Conservation (phyloP, 2,888 invertebrate genomes). For the Sclerodermus sp. region DNA sequence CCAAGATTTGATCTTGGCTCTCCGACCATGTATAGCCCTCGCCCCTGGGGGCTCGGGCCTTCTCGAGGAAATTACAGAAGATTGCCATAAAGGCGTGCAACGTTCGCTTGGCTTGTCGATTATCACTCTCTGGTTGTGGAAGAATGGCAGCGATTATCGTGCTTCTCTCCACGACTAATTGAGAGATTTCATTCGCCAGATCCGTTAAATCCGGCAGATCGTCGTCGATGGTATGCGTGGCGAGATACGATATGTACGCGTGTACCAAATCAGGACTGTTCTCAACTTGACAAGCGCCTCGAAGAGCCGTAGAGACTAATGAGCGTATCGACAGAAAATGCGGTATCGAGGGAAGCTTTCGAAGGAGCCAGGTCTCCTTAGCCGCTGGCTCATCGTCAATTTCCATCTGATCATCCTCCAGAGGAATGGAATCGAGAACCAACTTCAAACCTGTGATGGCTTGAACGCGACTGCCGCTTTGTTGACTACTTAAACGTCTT, state of each 20-base stretch:
- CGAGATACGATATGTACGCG: slow-evolving; percentile 83
- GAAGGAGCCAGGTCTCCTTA: slow-evolving; percentile 63
- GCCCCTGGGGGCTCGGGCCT: slow-evolving; percentile 68
- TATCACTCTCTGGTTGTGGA: slow-evolving; percentile 62
- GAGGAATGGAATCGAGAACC: slow-evolving; percentile 63
- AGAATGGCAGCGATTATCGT: slow-evolving; percentile 83
- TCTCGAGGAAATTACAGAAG: slow-evolving; percentile 75
- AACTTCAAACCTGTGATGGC: slow-evolving; percentile 76
- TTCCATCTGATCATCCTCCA: slow-evolving; percentile 58
- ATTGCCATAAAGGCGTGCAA: slow-evolving; percentile 73
- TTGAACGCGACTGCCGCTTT: slow-evolving; percentile 74
- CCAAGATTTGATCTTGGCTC: slow-evolving; percentile 74
- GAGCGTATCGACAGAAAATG: slow-evolving; percentile 75
- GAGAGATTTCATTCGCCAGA: slow-evolving; percentile 80
- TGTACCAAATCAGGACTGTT: slow-evolving; percentile 81
- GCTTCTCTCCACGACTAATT: slow-evolving; percentile 87
- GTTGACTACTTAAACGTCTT: slow-evolving; percentile 79
- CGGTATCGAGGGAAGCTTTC: slow-evolving; percentile 72
- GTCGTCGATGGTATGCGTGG: slow-evolving; percentile 71
- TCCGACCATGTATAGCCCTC: slow-evolving; percentile 68
- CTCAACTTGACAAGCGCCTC: slow-evolving; percentile 88
- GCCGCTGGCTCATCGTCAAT: slow-evolving; percentile 50
- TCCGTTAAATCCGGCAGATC: slow-evolving; percentile 70
- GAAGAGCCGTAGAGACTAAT: slow-evolving; percentile 72
- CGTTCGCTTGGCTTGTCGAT: slow-evolving; percentile 60